Evolutionary conservation across 2,797 vertebrate species (phyloP).

Genomic region (Microcaecilia unicolor): DNA sequence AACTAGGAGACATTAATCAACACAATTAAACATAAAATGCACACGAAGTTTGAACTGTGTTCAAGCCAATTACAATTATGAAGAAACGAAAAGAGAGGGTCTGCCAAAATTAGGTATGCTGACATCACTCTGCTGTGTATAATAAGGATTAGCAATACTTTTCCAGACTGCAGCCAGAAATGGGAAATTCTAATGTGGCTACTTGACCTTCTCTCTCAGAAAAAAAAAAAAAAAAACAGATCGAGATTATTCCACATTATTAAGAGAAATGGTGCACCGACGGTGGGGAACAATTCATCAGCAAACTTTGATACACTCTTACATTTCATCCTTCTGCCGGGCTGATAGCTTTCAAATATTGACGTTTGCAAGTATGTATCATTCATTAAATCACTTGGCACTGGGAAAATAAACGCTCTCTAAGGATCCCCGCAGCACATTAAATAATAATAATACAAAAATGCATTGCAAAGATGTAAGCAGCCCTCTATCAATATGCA

Average conservation of each 20-base stretch:
- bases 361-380: no score
- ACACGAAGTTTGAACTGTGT: slow-evolving; percentile 36
- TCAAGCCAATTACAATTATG: slow-evolving; percentile 60
- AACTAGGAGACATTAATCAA: slow-evolving; percentile 37
- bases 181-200: slow-evolving; percentile 25
- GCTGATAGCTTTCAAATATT: no score
- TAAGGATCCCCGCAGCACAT: no score
- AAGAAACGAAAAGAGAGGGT: slow-evolving; percentile 39
- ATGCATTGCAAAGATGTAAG: no score
- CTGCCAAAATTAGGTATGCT: slow-evolving; percentile 27
- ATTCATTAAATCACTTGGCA: no score
- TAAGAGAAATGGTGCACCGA: no score
- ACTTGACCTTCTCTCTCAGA: slow-evolving; percentile 27
- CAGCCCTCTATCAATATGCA: no score
- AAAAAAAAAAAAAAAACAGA: slow-evolving; percentile 20
- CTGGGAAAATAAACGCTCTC: no score
- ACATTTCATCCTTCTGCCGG: no score
- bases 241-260: slow-evolving; percentile 13
- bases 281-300: no score
- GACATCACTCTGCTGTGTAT: slow-evolving; percentile 32
- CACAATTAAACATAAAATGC: slow-evolving; percentile 43
- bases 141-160: slow-evolving; percentile 42
- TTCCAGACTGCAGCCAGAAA: slow-evolving; percentile 36
- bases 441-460: no score
- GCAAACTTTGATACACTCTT: no score